phyloP scores from a whole-genome alignment of 2,797 vertebrate species.

The Botia kubotai region DNA sequence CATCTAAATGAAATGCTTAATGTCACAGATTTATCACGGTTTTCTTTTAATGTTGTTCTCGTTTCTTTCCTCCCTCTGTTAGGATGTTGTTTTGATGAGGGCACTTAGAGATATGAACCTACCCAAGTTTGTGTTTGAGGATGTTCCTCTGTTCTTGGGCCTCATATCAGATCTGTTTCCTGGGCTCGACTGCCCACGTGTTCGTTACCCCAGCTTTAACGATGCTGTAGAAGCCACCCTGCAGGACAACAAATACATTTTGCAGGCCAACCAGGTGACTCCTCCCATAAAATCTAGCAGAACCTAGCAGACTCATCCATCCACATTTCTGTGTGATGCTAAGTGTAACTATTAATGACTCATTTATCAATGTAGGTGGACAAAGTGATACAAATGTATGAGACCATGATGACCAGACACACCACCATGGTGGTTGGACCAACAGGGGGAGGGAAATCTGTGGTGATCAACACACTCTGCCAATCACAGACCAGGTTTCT shows the following conservation, averaged over 20 bases:
- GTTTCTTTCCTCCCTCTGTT: not conserved
- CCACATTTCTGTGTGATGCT: slow-evolving; percentile 8
- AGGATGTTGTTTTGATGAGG: slow-evolving; percentile 97
- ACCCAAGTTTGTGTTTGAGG: slow-evolving; percentile 97
- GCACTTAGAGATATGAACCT: slow-evolving; percentile 97
- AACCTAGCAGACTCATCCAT: not conserved
- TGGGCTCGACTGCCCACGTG: slow-evolving; percentile 91
- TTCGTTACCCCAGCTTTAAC: slow-evolving; percentile 89
- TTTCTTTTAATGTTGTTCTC: slow-evolving; percentile 22
- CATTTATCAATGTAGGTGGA: slow-evolving; percentile 82
- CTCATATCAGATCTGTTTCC: slow-evolving; percentile 95
- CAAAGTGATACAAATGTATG: slow-evolving; percentile 97
- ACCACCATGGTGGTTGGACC: slow-evolving; percentile 97
- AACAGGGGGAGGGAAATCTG: slow-evolving; percentile 95
- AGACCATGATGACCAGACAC: slow-evolving; percentile 97
- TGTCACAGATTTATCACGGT: not conserved
- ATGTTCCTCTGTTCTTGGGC: slow-evolving; percentile 94
- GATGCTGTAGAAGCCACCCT: slow-evolving; percentile 88
- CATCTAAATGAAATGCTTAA: not conserved
- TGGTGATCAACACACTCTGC: slow-evolving; percentile 93
- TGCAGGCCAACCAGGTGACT: slow-evolving; percentile 87
- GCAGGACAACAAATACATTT: slow-evolving; percentile 79
- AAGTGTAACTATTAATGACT: not conserved
- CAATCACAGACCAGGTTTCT: slow-evolving; percentile 93
- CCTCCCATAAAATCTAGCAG: not conserved